Conservation (phyloP, 2,888 invertebrate species). For the Stramonita haemastoma region DNA sequence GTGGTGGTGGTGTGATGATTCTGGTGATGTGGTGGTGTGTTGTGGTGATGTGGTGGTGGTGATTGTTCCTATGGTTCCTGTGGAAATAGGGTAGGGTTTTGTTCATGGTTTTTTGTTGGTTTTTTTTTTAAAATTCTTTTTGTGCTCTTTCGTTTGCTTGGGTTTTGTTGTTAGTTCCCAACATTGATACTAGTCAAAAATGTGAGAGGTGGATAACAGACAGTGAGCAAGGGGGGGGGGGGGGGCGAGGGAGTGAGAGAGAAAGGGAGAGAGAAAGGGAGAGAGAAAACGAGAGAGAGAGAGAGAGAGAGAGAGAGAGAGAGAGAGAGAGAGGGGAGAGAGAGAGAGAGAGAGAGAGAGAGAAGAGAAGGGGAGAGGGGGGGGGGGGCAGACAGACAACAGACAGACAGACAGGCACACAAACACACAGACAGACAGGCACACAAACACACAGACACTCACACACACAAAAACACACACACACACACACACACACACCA, state of each 20-base stretch:
- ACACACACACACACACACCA: not conserved
- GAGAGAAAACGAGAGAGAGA: not conserved
- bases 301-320: not conserved
- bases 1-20: no score
- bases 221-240: not conserved
- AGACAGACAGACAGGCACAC: not conserved
- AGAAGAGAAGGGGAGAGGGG: not conserved
- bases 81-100: no score
- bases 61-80: no score
- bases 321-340: not conserved
- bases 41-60: no score
- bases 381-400: not conserved
- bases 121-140: no score
- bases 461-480: not conserved
- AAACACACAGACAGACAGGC: not conserved
- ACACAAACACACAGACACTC: not conserved
- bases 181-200: no score
- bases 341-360: no score
- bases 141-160: no score
- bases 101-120: no score
- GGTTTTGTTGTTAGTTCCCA: no score
- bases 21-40: no score
- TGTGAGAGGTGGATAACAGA: not conserved
- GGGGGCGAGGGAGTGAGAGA: not conserved
- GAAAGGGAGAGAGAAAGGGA: slow-evolving; percentile 1